Conservation (phyloP, 2,797 vertebrate genomes). For the Tenualosa thibaudeaui region DNA sequence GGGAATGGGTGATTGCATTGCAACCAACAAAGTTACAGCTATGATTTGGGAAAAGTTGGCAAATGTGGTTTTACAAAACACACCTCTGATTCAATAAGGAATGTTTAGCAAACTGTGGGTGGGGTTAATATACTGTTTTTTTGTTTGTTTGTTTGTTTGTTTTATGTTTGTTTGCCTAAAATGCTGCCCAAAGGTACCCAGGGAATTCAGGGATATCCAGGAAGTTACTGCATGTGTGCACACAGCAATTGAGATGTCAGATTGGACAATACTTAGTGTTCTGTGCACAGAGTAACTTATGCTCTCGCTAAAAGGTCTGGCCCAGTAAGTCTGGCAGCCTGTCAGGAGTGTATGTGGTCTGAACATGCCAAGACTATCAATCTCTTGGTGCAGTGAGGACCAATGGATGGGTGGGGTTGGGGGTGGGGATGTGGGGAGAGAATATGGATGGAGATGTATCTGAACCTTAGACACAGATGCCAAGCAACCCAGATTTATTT, state of each 20-base stretch:
- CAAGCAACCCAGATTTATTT: slow-evolving; percentile 49
- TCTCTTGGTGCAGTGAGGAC: slow-evolving; percentile 32
- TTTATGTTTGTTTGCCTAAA: too few species aligned
- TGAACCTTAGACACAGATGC: slow-evolving; percentile 30
- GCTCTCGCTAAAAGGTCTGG: background rate
- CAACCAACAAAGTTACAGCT: too few species aligned
- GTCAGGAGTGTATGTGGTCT: slow-evolving; percentile 45
- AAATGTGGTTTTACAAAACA: too few species aligned
- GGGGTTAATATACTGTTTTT: too few species aligned
- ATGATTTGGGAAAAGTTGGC: too few species aligned
- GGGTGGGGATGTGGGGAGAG: slow-evolving; percentile 15
- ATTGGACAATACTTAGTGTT: background rate
- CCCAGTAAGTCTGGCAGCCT: background rate
- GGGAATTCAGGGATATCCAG: too few species aligned
- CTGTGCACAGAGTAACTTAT: background rate
- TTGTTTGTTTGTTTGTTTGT: too few species aligned
- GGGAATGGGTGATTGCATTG: too few species aligned
- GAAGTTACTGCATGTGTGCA: too few species aligned
- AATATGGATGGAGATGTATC: slow-evolving; percentile 42
- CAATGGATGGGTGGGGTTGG: slow-evolving; percentile 34
- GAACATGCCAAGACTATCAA: slow-evolving; percentile 44
- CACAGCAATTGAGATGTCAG: background rate
- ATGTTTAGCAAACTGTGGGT: too few species aligned
- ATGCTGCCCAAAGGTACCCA: too few species aligned
- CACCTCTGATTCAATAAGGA: too few species aligned